Evolutionary conservation across 2,888 invertebrate species (phyloP), one percentile per base, ranked within the genome.

Genomic region (Bhutanitis thaidina): DNA sequence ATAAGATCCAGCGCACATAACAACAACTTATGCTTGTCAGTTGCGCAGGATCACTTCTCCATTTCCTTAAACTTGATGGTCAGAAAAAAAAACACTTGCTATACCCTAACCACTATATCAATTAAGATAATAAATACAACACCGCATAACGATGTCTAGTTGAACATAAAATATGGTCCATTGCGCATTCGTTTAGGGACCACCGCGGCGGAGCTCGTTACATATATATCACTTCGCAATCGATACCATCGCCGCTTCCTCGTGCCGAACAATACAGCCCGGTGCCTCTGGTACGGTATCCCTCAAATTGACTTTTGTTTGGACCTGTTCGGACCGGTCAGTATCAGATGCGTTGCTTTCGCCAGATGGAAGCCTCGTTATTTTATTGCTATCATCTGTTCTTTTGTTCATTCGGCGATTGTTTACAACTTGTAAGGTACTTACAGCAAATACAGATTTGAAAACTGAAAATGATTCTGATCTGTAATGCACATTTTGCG

Each of bases 41-140:
- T n/a, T n/a, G n/a, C n/a, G n/a, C n/a, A n/a, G n/a, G n/a, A n/a
- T n/a, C n/a, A n/a, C n/a, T n/a, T n/a, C n/a, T n/a, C n/a, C n/a
- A n/a, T n/a, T n/a, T n/a, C n/a, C n/a, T n/a, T n/a, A n/a, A n/a
- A n/a, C n/a, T n/a, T n/a, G n/a, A n/a, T n/a, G n/a, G n/a, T n/a
- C n/a, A n/a, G n/a, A n/a, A n/a, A n/a, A n/a, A 20, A 30, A 30
- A 9, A 30, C 4, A 30, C 0, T 29, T 3, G 30, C 30, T 3
- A 30, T n/a, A 30, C 9, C 10, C n/a, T 9, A 2, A 5, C 2
- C 20, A 20, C 20, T 20, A 30, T 30, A 30, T 30, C 36, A 43
- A 49, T 43, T 43, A 50, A 44, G 39, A 39, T 20, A 20, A 3
- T 38, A 50, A 34, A 34, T 82, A 84, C 84, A 86, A 75, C 71